Evolutionary conservation across 2,113 vertebrate species (phyloP), one percentile per base, ranked within the genome.

Genomic region (Anas platyrhynchos): DNA sequence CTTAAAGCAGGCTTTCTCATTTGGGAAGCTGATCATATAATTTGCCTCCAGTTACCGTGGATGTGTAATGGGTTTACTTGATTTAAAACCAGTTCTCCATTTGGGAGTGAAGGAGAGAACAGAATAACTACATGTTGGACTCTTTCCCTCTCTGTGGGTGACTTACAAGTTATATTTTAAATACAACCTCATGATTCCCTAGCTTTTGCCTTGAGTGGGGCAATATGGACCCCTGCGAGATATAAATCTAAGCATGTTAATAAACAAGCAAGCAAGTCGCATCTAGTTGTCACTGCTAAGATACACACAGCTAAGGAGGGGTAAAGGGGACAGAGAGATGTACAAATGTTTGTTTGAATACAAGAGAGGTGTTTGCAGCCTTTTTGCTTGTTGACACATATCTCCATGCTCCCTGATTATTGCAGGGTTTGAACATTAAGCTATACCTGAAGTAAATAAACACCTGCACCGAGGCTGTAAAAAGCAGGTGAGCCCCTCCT

Each of bases 1-100:
- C 54, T 73, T 96, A 94, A 95, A 96, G 96, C n/a, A 38, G 78
- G 36, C 89, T 96, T 96, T 96, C 87, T 94, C 63, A 91, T 94
- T 96, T 96, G 89, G 74, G 87, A 97, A 96, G 91, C 55, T 78
- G 79, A 78, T 95, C 89, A 91, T 83, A 95, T 74, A 93, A 87
- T 75, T 88, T 78, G 62, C 82, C 89, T 97, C 68, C 80, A 81
- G 91, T 91, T 83, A 88, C 71, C 95, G 89, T 91, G 78, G 76
- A 38, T 92, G 66, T 74, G 54, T 72, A 72, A 63, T 86, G 77
- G 7, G 79, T 97, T 95, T 96, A 58, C 91, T 95, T 96, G 78
- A 84, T 95, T 94, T 93, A 86, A 93, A 96, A 88, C 46, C 54
- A 80, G 95, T 77, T 80, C 25, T 94, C 78, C 46, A 81, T 63